phyloP scores from a whole-genome alignment of 1,140 invertebrate species.

The Zaprionus africanus region DNA sequence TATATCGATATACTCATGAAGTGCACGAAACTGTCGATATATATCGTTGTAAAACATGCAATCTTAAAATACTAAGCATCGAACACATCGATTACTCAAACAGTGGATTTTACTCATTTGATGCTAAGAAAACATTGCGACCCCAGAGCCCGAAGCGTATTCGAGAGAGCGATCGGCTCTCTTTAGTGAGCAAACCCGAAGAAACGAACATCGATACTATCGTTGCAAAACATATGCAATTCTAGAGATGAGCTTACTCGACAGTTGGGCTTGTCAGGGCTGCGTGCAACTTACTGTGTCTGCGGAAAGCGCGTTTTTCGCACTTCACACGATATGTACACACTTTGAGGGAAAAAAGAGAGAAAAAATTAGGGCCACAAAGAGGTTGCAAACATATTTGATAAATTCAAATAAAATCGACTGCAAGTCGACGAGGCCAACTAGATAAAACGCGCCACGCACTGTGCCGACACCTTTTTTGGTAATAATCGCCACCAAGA shows the following conservation, averaged over 20 bases:
- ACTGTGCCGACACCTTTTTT: conserved; percentile 46
- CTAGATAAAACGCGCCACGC: conserved; percentile 49
- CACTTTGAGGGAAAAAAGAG: conserved; percentile 63
- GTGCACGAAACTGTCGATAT: neutral
- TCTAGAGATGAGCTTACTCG: conserved; percentile 16
- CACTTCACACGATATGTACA: conserved; percentile 39
- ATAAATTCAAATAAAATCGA: conserved; percentile 65
- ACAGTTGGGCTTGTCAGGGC: conserved; percentile 44
- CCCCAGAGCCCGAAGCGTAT: too few relatives aligned
- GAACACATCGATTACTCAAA: too few relatives aligned
- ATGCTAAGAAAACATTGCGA: too few relatives aligned
- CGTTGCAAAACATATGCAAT: conserved; percentile 10
- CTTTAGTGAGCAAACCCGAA: too few relatives aligned
- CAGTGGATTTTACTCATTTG: too few relatives aligned
- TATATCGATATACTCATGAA: neutral
- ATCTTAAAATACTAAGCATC: too few relatives aligned
- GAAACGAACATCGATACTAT: conserved; percentile 24
- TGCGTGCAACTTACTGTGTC: conserved; percentile 17
- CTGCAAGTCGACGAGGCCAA: conserved; percentile 48
- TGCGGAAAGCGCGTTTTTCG: conserved; percentile 40
- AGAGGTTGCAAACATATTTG: conserved; percentile 76
- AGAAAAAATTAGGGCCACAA: conserved; percentile 79
- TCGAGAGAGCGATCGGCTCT: too few relatives aligned
- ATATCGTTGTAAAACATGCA: conserved; percentile 14
- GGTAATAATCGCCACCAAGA: conserved; percentile 43